Percentiles rank a stretch among this genome's conserved stretches.
Evolutionary conservation across 2,888 invertebrate species (phyloP).

Genomic region (Troides oblongomaculatus): DNA sequence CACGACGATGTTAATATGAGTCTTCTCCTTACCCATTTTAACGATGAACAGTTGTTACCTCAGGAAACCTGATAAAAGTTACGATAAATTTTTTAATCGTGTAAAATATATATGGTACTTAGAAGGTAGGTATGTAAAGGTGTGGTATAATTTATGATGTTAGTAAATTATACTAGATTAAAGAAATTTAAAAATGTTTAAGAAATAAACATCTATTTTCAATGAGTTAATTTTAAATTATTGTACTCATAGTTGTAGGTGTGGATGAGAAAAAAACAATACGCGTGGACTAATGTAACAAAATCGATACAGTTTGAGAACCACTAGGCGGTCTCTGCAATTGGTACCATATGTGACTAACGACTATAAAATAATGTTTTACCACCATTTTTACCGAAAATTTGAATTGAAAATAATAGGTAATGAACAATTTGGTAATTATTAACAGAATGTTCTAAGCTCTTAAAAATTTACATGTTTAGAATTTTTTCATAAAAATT

Average conservation of each 20-base stretch:
- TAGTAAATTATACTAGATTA: no score
- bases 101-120: no score
- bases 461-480: no score
- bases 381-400: background rate
- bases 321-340: background rate
- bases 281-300: background rate
- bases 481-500: no score
- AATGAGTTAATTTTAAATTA: no score
- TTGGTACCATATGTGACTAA: background rate
- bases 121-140: no score
- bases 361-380: background rate
- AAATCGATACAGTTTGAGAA: constrained; percentile 10
- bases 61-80: constrained; percentile 10
- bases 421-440: no score
- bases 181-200: background rate
- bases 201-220: no score
- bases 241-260: background rate
- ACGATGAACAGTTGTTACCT: constrained; percentile 5
- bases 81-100: no score
- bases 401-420: background rate
- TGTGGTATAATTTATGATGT: no score
- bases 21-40: constrained; percentile 97
- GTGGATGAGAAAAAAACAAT: background rate
- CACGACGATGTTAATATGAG: constrained; percentile 99
- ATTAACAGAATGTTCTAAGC: no score